A percentile compares a stretch with the other conserved stretches of the same genome.
Conservation (phyloP, 2,113 vertebrate genomes). For the Melanostigma gelatinosum region DNA sequence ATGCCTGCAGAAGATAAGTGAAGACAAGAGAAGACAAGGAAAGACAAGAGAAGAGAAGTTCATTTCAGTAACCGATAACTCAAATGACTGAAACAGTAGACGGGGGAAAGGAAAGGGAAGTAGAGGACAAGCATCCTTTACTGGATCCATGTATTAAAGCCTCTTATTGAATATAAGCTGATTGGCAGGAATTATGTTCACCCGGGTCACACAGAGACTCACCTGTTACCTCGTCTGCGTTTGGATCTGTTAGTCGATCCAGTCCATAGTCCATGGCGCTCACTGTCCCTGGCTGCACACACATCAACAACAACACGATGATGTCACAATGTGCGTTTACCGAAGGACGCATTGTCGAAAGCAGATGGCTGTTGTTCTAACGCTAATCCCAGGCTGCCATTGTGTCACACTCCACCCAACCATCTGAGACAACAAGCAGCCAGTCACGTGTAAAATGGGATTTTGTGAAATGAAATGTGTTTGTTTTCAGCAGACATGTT, state of each 20-base stretch:
- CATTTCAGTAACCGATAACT: conserved; percentile 14
- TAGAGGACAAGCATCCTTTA: neutral
- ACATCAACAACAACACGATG: neutral
- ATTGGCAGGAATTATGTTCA: conserved; percentile 58
- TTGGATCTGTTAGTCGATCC: conserved; percentile 88
- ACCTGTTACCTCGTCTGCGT: conserved; percentile 91
- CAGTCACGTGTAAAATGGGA: neutral
- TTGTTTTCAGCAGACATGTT: neutral
- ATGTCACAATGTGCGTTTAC: conserved; percentile 31
- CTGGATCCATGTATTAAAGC: conserved; percentile 54
- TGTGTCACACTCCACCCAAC: neutral
- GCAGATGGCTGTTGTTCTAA: conserved; percentile 43
- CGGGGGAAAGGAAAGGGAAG: neutral
- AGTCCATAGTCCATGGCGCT: conserved; percentile 91
- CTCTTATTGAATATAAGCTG: conserved; percentile 70
- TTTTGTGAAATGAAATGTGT: neutral
- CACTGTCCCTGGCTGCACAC: conserved; percentile 88
- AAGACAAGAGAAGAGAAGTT: conserved; percentile 26
- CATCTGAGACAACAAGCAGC: conserved; percentile 22
- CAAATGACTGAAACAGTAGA: conserved; percentile 13
- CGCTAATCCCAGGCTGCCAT: conserved; percentile 37
- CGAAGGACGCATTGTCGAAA: conserved; percentile 38
- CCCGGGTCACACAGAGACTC: conserved; percentile 55
- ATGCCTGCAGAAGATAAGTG: conserved; percentile 59
- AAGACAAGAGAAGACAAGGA: conserved; percentile 6